Conservation (phyloP, 2,113 vertebrate genomes). For the Vicugna pacos region DNA sequence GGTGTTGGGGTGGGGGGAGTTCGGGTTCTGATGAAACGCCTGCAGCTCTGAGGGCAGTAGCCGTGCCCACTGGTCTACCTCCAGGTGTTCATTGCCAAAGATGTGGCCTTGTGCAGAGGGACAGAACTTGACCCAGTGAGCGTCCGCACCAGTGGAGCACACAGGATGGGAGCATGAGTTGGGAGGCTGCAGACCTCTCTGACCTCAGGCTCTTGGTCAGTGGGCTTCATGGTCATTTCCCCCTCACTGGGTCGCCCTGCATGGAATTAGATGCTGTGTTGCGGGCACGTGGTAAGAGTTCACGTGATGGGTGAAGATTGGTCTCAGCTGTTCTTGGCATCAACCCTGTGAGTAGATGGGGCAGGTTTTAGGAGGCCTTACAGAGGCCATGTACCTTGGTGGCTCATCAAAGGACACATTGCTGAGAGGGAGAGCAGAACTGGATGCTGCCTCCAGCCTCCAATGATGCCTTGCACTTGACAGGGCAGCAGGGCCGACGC, state of each 20-base stretch:
- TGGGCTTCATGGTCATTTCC: too few species aligned
- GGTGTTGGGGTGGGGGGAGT: background rate
- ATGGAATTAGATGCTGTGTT: rapidly evolving
- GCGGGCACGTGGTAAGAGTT: background rate
- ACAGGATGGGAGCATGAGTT: background rate
- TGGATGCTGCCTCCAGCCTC: background rate
- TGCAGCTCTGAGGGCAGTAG: background rate
- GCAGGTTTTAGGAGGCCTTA: background rate
- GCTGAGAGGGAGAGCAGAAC: too few species aligned
- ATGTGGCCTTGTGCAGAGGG: background rate
- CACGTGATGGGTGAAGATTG: background rate
- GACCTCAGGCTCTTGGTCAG: background rate
- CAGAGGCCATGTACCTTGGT: background rate
- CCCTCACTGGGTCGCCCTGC: rapidly evolving
- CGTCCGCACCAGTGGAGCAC: too few species aligned
- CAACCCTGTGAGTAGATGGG: background rate
- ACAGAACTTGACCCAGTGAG: background rate
- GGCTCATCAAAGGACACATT: background rate
- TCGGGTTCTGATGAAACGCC: background rate
- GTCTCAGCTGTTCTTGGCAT: background rate
- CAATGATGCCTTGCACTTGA: background rate
- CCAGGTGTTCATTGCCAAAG: background rate
- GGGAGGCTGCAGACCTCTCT: background rate
- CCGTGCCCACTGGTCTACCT: background rate
- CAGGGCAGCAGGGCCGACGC: rapidly evolving